A percentile compares a stretch with the other conserved stretches of the same genome.
These are phyloP conservation scores for Teleogryllus oceanicus DNA, from an alignment of 2,888 invertebrate genomes.

Conservation along the genomic window DNA sequence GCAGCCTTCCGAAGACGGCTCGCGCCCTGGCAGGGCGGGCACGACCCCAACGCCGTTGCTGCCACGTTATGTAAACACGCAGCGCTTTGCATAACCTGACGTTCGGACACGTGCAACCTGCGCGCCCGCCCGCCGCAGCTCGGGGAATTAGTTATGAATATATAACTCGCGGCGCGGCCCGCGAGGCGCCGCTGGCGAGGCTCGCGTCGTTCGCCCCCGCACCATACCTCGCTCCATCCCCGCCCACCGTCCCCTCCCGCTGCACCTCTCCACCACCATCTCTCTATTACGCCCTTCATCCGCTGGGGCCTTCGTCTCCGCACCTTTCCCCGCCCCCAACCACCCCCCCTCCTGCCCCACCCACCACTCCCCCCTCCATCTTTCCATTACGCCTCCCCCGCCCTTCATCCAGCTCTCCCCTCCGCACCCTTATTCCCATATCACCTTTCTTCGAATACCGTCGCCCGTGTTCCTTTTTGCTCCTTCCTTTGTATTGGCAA, in stretches of 20 bases:
- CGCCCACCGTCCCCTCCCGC: no score
- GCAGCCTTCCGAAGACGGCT: neutral
- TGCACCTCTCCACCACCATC: no score
- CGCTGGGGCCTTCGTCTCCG: neutral
- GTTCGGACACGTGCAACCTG: slow-evolving; percentile 18
- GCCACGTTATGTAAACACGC: slow-evolving; percentile 18
- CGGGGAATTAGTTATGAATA: slow-evolving; percentile 18
- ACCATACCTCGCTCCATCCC: neutral
- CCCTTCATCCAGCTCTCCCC: neutral
- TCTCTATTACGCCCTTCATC: no score
- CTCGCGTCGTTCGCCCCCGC: neutral
- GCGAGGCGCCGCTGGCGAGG: neutral
- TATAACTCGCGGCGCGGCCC: neutral
- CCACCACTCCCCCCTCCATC: no score
- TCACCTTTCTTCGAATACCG: neutral
- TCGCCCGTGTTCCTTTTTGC: neutral
- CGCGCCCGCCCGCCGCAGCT: neutral
- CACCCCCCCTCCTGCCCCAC: neutral
- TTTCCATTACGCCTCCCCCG: neutral
- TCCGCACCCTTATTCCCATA: no score
- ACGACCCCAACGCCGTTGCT: slow-evolving; percentile 18
- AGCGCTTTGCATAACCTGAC: slow-evolving; percentile 18
- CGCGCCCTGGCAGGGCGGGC: neutral
- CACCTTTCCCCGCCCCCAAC: neutral
- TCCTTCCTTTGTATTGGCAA: no score